Conservation (phyloP, 2,113 vertebrate species). For the Amphiprion percula region DNA sequence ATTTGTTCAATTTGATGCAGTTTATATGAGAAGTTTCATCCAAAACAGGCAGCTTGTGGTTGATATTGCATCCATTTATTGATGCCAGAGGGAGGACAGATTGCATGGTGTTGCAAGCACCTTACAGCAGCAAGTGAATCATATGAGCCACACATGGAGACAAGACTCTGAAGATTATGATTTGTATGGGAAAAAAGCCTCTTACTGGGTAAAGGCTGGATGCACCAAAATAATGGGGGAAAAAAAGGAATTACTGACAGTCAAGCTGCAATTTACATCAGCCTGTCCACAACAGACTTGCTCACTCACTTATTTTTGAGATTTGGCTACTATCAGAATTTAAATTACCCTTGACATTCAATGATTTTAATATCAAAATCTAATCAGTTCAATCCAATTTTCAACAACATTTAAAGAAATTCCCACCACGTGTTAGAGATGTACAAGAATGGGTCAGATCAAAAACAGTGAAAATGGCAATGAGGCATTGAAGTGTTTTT, state of each 20-base stretch:
- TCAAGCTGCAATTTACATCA: no score
- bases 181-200: conserved; percentile 42
- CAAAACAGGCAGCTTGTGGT: conserved; percentile 50
- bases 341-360: no score
- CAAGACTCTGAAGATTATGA: conserved; percentile 12
- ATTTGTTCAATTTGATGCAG: conserved; percentile 17
- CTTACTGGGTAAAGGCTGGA: conserved; percentile 4
- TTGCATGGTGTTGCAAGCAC: conserved; percentile 56
- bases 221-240: background rate
- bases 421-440: no score
- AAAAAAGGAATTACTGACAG: background rate
- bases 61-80: conserved; percentile 25
- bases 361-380: no score
- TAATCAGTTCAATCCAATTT: no score
- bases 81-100: conserved; percentile 28
- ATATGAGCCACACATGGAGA: conserved; percentile 58
- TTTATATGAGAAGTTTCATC: conserved; percentile 22
- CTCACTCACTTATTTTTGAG: no score
- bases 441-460: no score
- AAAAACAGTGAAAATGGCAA: no score
- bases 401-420: no score
- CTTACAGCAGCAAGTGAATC: conserved; percentile 38
- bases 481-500: no score
- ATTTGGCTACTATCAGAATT: no score
- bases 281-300: no score